These are phyloP conservation scores for Pituophis catenifer DNA, from an alignment of 2,113 vertebrate genomes.

Conservation along the genomic window DNA sequence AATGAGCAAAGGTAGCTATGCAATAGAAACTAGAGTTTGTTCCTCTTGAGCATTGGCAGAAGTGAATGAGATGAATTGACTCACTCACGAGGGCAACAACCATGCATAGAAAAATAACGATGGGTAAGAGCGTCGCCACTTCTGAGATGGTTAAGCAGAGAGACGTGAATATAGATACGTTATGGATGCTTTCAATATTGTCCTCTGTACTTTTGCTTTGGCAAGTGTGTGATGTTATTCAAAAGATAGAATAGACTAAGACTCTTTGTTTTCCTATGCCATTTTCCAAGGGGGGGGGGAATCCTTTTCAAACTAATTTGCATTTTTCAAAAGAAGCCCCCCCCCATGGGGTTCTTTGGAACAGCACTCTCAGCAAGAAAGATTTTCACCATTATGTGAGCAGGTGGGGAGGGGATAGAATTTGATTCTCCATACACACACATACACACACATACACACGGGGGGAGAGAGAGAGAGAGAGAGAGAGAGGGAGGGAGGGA, in stretches of 20 bases:
- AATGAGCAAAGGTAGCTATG: neutral
- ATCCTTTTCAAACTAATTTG: neutral
- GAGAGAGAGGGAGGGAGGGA: too few relatives aligned
- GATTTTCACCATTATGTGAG: neutral
- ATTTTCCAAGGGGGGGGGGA: neutral
- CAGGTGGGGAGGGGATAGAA: neutral
- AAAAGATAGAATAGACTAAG: neutral
- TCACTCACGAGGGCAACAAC: neutral
- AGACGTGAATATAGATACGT: neutral
- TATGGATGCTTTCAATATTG: neutral
- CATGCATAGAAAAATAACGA: accelerated
- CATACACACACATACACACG: neutral
- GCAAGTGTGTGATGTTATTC: neutral
- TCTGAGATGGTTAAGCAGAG: accelerated
- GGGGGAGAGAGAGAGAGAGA: too few relatives aligned
- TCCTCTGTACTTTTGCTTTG: accelerated
- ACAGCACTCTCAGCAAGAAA: neutral
- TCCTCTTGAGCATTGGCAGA: neutral
- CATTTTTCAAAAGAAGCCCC: neutral
- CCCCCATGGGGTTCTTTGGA: neutral
- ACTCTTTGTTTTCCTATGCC: neutral
- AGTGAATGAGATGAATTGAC: neutral
- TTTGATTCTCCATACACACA: neutral
- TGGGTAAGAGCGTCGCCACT: neutral
- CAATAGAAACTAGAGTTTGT: neutral